Conservation (phyloP, 2,797 vertebrate genomes). For the Crax fasciolata region DNA sequence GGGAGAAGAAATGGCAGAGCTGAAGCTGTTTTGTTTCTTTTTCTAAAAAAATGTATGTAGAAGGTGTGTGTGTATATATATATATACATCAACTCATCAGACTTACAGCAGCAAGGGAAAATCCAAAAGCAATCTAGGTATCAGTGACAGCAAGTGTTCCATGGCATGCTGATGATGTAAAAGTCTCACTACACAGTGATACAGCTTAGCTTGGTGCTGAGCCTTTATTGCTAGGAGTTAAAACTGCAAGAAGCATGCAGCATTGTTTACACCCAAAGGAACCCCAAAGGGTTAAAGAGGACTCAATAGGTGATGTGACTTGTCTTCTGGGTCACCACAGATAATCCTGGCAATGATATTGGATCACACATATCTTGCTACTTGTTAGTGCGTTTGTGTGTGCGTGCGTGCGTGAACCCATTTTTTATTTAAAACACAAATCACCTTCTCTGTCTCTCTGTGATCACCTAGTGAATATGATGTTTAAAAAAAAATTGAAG, state of each 20-base stretch:
- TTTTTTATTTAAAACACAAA: neutral
- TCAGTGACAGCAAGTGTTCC: neutral
- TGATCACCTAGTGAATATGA: neutral
- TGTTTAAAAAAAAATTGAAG: neutral
- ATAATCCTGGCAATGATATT: neutral
- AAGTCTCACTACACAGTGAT: neutral
- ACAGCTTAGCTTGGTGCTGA: neutral
- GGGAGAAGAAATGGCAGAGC: neutral
- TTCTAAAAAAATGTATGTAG: neutral
- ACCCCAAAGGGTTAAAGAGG: neutral
- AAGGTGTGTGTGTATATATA: neutral
- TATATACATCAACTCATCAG: neutral
- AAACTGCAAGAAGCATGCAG: neutral
- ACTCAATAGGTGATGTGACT: neutral
- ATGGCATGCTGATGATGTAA: neutral
- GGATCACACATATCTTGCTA: neutral
- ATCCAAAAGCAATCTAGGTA: neutral
- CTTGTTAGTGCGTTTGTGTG: neutral
- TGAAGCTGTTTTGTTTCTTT: neutral
- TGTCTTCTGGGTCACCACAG: neutral
- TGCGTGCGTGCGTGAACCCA: neutral
- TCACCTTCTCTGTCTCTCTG: rapidly evolving
- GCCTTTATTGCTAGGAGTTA: neutral
- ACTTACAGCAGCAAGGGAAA: neutral
- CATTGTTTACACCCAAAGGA: neutral